Percentiles rank a stretch among this genome's conserved stretches.
Evolutionary conservation across 2,888 invertebrate species (phyloP).

Genomic region (Cistogaster globosa): DNA sequence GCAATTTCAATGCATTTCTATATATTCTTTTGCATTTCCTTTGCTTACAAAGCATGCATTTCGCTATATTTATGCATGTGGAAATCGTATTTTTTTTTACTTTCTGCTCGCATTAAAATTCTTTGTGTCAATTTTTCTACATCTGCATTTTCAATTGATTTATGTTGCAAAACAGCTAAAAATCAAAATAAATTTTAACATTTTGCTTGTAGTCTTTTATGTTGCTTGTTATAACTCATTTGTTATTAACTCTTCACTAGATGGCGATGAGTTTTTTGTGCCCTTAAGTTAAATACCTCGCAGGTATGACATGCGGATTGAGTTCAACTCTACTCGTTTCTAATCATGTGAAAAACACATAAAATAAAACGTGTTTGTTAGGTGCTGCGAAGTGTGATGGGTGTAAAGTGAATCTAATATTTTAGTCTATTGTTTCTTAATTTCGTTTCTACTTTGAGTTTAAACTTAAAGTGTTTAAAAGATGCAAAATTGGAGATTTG

Average conservation of each 20-base stretch:
- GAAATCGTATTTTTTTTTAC: constrained; percentile 27
- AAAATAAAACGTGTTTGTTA: constrained; percentile 8
- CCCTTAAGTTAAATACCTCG: constrained; percentile 24
- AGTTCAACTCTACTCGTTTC: not conserved
- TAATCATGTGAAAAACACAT: constrained; percentile 21
- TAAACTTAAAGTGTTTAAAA: constrained; percentile 1
- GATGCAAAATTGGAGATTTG: not conserved
- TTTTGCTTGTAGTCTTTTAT: constrained; percentile 36
- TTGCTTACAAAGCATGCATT: not conserved
- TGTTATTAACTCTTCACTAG: constrained; percentile 50
- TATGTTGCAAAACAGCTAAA: constrained; percentile 33
- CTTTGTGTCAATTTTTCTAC: constrained; percentile 44
- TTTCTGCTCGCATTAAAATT: constrained; percentile 17
- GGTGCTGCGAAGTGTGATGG: constrained; percentile 10
- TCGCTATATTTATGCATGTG: constrained; percentile 32
- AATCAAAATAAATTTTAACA: constrained; percentile 16
- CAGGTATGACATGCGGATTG: not conserved
- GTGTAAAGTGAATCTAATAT: not conserved
- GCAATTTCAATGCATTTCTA: not conserved
- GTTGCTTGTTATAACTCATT: constrained; percentile 4
- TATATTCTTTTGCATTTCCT: not conserved
- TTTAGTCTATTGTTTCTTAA: not conserved
- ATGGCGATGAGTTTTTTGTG: constrained; percentile 31
- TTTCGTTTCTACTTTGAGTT: constrained; percentile 1
- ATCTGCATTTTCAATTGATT: constrained; percentile 63